These are phyloP conservation scores for Sphaeridia pumilis DNA, from an alignment of 2,888 invertebrate genomes.

Conservation along the genomic window DNA sequence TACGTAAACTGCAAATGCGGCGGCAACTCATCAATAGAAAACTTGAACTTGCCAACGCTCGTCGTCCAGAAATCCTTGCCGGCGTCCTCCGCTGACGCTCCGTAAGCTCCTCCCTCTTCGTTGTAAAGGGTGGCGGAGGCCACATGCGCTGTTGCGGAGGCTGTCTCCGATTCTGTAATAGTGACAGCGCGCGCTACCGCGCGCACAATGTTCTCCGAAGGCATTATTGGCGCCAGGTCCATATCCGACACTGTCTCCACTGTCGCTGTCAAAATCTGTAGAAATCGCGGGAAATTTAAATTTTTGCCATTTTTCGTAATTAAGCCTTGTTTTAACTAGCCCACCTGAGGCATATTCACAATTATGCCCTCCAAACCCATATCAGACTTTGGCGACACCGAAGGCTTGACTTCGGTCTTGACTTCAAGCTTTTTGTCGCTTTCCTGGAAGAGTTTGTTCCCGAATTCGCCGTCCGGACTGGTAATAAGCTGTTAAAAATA, in stretches of 20 bases:
- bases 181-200: constrained; percentile 74
- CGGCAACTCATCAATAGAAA: constrained; percentile 76
- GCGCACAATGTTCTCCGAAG: constrained; percentile 56
- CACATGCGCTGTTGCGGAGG: constrained; percentile 58
- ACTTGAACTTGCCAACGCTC: constrained; percentile 82
- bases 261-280: constrained; percentile 86
- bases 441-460: constrained; percentile 44
- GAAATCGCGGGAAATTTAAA: background rate
- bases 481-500: constrained; percentile 18
- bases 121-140: constrained; percentile 64
- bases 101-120: constrained; percentile 48
- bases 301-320: background rate
- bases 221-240: constrained; percentile 75
- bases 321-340: constrained; percentile 40
- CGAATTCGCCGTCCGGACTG: constrained; percentile 34
- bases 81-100: constrained; percentile 40
- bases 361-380: constrained; percentile 73
- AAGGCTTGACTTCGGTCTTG: constrained; percentile 26
- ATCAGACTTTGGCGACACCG: constrained; percentile 45
- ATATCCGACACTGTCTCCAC: constrained; percentile 85
- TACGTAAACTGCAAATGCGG: constrained; percentile 87
- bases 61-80: constrained; percentile 85
- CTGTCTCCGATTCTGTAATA: constrained; percentile 76
- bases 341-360: constrained; percentile 85
- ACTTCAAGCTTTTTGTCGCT: constrained; percentile 48